A percentile compares a stretch with the other conserved stretches of the same genome.
Conservation (phyloP, 2,888 invertebrate genomes). For the Morpho achilles region DNA sequence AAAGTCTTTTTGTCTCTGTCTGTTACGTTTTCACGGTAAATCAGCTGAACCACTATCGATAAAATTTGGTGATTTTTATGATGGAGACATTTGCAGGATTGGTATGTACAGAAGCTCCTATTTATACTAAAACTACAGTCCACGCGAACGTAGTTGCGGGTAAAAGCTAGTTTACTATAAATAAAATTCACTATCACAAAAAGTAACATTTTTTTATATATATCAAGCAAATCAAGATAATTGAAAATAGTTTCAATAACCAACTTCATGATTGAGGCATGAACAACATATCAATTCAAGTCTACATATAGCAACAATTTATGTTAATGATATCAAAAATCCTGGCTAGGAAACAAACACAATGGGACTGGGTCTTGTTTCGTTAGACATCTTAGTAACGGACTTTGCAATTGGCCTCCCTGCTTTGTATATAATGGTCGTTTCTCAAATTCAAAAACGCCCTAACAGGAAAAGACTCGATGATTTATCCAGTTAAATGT, state of each 20-base stretch:
- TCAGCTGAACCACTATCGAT: too few relatives aligned
- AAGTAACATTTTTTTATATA: too few relatives aligned
- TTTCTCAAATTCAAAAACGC: constrained; percentile 67
- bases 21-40: too few relatives aligned
- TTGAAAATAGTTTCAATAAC: neutral
- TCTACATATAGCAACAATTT: constrained; percentile 43
- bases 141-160: too few relatives aligned
- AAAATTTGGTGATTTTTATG: too few relatives aligned
- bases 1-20: too few relatives aligned
- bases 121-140: too few relatives aligned
- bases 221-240: neutral
- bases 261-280: neutral
- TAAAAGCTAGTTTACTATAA: too few relatives aligned
- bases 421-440: constrained; percentile 74
- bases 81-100: too few relatives aligned
- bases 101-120: too few relatives aligned
- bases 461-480: constrained; percentile 54
- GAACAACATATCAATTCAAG: constrained; percentile 6
- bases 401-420: constrained; percentile 65
- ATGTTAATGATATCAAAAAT: constrained; percentile 73
- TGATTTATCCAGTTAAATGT: constrained; percentile 58
- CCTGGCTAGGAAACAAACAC: constrained; percentile 73
- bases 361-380: constrained; percentile 72
- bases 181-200: too few relatives aligned
- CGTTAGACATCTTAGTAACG: constrained; percentile 65